phyloP scores from a whole-genome alignment of 1,140 invertebrate species.

The Drosophila yakuba region DNA sequence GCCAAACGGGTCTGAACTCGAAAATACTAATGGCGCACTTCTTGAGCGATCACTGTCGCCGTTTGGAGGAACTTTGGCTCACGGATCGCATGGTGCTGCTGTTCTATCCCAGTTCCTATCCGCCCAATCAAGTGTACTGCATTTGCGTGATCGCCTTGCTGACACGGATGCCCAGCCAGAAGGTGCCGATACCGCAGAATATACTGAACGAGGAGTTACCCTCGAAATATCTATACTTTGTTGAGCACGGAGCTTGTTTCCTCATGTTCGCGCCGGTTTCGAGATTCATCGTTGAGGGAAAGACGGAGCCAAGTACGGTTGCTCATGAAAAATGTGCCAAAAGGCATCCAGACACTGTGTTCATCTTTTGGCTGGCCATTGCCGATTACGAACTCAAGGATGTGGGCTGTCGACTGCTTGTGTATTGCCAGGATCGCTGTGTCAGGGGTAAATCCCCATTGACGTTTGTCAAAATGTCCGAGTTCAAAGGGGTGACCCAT shows the following conservation, averaged over 20 bases:
- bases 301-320: too few species aligned
- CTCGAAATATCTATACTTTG: conserved; percentile 5
- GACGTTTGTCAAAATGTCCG: conserved; percentile 1
- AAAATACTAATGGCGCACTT: conserved; percentile 16
- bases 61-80: conserved; percentile 25
- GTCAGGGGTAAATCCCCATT: background rate
- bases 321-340: too few species aligned
- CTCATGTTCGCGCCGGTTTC: conserved; percentile 23
- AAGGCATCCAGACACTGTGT: background rate
- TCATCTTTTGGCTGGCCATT: conserved; percentile 28
- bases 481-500: background rate
- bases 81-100: conserved; percentile 8
- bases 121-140: conserved; percentile 6
- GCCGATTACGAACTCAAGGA: background rate
- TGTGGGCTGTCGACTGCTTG: background rate
- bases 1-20: background rate
- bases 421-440: conserved; percentile 1
- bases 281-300: background rate
- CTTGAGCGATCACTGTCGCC: conserved; percentile 21
- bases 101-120: conserved; percentile 11
- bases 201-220: background rate
- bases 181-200: background rate
- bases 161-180: background rate
- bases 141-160: conserved; percentile 13
- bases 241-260: conserved; percentile 9